Percentiles rank a stretch among this genome's conserved stretches.
Evolutionary conservation across 2,797 vertebrate genomes (phyloP).

Genomic region (Pipistrellus pipistrellus): DNA sequence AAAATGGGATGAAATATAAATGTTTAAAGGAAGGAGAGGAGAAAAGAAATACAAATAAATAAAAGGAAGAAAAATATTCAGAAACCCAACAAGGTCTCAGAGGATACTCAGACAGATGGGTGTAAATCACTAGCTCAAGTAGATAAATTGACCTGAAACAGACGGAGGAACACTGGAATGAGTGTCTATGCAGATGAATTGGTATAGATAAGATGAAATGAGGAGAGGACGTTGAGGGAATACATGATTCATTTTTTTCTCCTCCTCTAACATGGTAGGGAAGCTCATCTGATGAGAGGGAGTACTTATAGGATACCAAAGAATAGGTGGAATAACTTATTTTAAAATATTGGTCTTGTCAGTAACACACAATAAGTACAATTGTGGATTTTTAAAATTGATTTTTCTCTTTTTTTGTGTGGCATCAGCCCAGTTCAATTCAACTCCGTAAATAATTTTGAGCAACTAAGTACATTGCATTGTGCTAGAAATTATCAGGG

Average conservation of each 20-base stretch:
- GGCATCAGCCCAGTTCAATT: neutral
- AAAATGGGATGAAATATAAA: neutral
- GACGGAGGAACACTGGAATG: conserved; percentile 43
- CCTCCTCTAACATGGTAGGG: conserved; percentile 15
- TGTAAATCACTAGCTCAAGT: conserved; percentile 48
- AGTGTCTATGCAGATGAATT: conserved; percentile 42
- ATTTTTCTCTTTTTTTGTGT: neutral
- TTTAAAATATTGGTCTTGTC: conserved; percentile 3
- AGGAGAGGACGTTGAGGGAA: conserved; percentile 54
- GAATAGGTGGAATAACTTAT: conserved; percentile 32
- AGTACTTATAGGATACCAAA: conserved; percentile 27
- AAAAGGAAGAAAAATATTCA: neutral
- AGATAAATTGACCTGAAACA: conserved; percentile 62
- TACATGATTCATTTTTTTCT: conserved; percentile 5
- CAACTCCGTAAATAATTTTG: conserved; percentile 16
- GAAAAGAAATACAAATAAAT: conserved; percentile 44
- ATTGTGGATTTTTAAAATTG: conserved; percentile 9
- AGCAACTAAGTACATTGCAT: neutral
- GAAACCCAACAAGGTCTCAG: conserved; percentile 43
- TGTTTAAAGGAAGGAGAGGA: neutral
- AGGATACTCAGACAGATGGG: conserved; percentile 52
- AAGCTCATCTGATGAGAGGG: conserved; percentile 37
- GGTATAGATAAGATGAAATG: conserved; percentile 41
- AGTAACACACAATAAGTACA: neutral
- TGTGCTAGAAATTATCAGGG: neutral